phyloP scores from a whole-genome alignment of 2,113 vertebrate species.

The Acinonyx jubatus region DNA sequence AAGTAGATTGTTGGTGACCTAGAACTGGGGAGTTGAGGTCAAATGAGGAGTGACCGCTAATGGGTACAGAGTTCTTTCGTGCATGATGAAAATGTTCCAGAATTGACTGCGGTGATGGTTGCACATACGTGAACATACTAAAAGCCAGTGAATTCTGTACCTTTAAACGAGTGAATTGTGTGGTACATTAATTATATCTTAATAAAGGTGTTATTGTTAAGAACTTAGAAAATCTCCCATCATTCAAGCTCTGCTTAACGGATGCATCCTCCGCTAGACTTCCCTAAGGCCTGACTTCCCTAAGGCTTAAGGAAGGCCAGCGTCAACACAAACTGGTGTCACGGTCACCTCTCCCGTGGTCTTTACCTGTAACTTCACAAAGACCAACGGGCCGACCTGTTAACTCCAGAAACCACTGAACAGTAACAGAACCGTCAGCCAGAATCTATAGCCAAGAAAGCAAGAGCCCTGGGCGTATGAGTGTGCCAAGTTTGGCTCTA shows the following conservation, averaged over 20 bases:
- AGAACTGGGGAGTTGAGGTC: background rate
- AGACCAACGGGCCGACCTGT: background rate
- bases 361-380: background rate
- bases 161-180: background rate
- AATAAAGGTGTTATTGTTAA: background rate
- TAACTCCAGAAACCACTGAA: conserved; percentile 25
- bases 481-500: background rate
- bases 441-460: background rate
- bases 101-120: background rate
- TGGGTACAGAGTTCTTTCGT: background rate
- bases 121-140: background rate
- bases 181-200: background rate
- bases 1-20: background rate
- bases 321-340: background rate
- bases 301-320: background rate
- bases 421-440: background rate
- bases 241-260: background rate
- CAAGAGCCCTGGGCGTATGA: background rate
- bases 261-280: background rate
- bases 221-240: background rate
- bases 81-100: background rate
- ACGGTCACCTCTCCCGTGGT: background rate
- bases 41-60: background rate
- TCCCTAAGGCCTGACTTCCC: background rate
- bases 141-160: background rate